Conservation (phyloP, 2,113 vertebrate species). For the Cebus imitator region DNA sequence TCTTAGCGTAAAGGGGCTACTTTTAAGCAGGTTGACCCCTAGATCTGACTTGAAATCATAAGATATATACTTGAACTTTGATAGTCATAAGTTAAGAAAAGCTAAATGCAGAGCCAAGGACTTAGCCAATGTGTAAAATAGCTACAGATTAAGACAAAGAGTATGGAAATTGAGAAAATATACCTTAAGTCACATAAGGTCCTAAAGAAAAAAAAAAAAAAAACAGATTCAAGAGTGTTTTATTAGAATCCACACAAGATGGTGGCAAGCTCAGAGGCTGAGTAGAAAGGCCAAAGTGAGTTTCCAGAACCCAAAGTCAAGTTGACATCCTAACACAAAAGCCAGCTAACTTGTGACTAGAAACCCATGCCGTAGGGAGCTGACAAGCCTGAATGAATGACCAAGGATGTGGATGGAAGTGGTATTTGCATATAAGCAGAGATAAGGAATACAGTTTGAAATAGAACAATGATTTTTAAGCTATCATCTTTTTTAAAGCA, state of each 20-base stretch:
- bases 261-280: not conserved
- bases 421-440: not conserved
- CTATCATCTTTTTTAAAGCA: not conserved
- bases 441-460: not conserved
- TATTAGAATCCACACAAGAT: not conserved
- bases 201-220: not conserved
- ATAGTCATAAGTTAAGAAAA: not conserved
- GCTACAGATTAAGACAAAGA: not conserved
- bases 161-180: not conserved
- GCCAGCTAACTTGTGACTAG: not conserved
- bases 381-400: not conserved
- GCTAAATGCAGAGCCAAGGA: not conserved
- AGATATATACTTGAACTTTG: not conserved
- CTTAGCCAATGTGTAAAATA: not conserved
- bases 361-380: not conserved
- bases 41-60: not conserved
- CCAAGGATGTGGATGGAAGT: not conserved
- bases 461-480: not conserved
- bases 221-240: not conserved
- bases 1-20: not conserved
- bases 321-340: not conserved
- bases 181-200: not conserved
- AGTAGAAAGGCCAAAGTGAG: not conserved
- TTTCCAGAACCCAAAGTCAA: not conserved
- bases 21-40: not conserved